Evolutionary conservation across 2,888 invertebrate species (phyloP), one percentile per base, ranked within the genome.

Genomic region (Xestobium rufovillosum): DNA sequence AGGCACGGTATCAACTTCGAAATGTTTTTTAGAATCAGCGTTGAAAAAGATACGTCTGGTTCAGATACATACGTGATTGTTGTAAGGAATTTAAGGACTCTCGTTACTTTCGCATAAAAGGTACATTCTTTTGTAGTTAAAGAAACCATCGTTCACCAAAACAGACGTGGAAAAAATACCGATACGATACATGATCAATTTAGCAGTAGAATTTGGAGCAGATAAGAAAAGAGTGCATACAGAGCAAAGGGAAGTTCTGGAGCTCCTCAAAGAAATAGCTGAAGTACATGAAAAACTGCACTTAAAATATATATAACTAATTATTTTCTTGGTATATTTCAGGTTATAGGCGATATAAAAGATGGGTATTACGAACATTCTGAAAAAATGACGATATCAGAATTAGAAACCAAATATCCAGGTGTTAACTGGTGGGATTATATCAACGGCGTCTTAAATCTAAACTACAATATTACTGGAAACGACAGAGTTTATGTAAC

Each of bases 371-470:
- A 19, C 6, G n/a, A 19, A 19, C 6, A 19, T 8, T n/a, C 6
- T 19, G 23, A 19, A n/a, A 19, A n/a, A 19, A 69, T 69, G 63
- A 68, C 68, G 2, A 53, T 76, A 17, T 56, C 56, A 9, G 69
- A 75, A 38, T 55, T 77, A 25, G 66, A 71, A 44, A 55, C 59
- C 34, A 61, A 66, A 48, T 71, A 70, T 55, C 59, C 59, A 3
- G 54, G 50, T 10, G 51, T 63, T 19, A 47, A 53, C n/a, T 65
- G 65, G 65, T 46, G 48, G 14, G 48, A 57, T 31, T 61, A 57
- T 39, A 51, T 65, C 26, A 60, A 59, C 40, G 52, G 53, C 12
- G 39, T 63, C 15, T 43, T 58, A 8, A 48, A 50, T 36, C 57
- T 55, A 10, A 45, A 45, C 11, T 49, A 47, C 25, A 44, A 44